Evolutionary conservation across 2,113 vertebrate genomes (phyloP), one percentile per base, ranked within the genome.

Genomic region (Nestor notabilis): DNA sequence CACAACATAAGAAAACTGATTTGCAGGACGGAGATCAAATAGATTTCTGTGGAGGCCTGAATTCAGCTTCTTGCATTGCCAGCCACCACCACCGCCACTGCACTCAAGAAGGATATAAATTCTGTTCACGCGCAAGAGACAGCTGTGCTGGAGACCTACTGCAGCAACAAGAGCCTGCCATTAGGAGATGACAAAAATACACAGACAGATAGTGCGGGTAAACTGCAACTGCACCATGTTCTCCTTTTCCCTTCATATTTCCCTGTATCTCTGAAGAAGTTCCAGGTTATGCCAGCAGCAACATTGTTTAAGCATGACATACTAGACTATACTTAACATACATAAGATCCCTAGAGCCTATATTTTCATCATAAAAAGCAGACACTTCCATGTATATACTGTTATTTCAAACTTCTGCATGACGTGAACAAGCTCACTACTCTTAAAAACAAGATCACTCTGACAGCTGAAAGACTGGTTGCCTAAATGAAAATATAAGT

Each of bases 1-100:
- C 2, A 3, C 23, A 39, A 37, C 29, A 8, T 43, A 50, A 47
- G 35, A 53, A 72, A 31, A 33, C 17, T 27, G 39, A 24, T 69
- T 68, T 63, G 20, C 1, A 2, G 63, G 49, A 27, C 23, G 27
- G 49, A 44, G 13, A 64, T 52, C 9, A n/a, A 39, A 33, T 1
- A 68, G 10, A 27, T 79, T 75, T 35, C 37, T 0, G 0, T 1
- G 1, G 37, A 66, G 43, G 14, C 2, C 1, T 25, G 68, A 60
- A n/a, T 47, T 71, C 41, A 7, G 10, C 46, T 49, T 76, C 28
- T 39, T n/a, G 21, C 19, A 2, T 14, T 58, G 37, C 43, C 79
- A 35, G 63, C 11, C 41, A 68, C 17, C 1, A 4, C 5, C 56
- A 47, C 33, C 33, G 3, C 0, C 0, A 6, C 23, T 35, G 35